Conservation (phyloP, 2,797 vertebrate genomes). For the Discoglossus pictus region DNA sequence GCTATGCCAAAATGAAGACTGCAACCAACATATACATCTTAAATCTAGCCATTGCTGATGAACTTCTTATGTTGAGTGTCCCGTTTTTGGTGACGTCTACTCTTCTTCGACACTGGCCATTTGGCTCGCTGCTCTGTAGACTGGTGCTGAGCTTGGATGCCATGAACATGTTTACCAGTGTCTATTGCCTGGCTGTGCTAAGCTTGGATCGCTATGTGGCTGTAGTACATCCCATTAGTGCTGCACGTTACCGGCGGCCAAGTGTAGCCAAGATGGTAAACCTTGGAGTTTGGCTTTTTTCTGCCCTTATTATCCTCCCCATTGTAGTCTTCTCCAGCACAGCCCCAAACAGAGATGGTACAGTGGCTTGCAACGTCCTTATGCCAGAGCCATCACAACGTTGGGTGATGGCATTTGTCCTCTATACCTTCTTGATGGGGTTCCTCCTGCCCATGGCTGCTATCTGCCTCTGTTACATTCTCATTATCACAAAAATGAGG, state of each 20-base stretch:
- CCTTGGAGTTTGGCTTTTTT: conserved; percentile 84
- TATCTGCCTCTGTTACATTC: conserved; percentile 88
- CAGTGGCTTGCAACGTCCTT: conserved; percentile 87
- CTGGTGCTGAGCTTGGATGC: conserved; percentile 88
- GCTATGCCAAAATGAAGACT: conserved; percentile 90
- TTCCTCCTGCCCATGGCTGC: conserved; percentile 87
- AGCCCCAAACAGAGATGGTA: conserved; percentile 83
- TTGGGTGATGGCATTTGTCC: conserved; percentile 85
- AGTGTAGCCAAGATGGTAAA: conserved; percentile 88
- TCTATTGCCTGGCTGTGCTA: conserved; percentile 87
- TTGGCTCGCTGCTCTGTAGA: conserved; percentile 84
- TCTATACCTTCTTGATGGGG: conserved; percentile 88
- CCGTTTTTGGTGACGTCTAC: conserved; percentile 88
- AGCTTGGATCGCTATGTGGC: conserved; percentile 88
- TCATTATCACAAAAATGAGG: conserved; percentile 87
- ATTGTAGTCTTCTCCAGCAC: conserved; percentile 87
- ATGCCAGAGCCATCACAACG: conserved; percentile 84
- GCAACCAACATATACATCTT: conserved; percentile 90
- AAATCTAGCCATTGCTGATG: conserved; percentile 86
- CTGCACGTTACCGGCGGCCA: conserved; percentile 84
- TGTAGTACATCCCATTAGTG: conserved; percentile 89
- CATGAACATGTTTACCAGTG: conserved; percentile 92
- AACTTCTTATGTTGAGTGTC: conserved; percentile 90
- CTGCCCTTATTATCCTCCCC: conserved; percentile 84
- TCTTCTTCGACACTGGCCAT: conserved; percentile 87